Conservation (phyloP, 2,113 vertebrate species). For the Melanerpes aurifrons region DNA sequence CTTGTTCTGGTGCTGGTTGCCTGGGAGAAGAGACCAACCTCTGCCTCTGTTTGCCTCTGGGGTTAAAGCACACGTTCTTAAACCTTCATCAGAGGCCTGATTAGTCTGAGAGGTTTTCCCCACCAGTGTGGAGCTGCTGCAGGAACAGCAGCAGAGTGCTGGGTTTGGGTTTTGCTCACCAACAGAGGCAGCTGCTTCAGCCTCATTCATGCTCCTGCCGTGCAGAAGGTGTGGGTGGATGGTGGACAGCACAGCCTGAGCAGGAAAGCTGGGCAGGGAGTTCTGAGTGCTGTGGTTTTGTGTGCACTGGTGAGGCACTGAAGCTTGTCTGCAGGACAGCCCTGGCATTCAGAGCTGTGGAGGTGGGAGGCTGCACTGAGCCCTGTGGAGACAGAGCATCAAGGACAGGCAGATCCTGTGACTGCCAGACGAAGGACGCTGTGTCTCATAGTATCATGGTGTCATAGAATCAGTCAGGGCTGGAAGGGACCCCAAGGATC, state of each 20-base stretch:
- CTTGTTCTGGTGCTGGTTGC: too few species aligned
- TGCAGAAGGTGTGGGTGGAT: neutral
- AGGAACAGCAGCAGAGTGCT: neutral
- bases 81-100: neutral
- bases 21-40: too few species aligned
- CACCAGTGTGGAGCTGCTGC: neutral
- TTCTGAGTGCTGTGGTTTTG: neutral
- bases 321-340: neutral
- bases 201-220: neutral
- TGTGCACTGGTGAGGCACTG: neutral
- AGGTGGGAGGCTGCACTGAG: neutral
- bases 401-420: neutral
- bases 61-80: neutral
- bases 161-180: neutral
- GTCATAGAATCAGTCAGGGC: too few species aligned
- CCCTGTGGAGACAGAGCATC: neutral
- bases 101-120: neutral
- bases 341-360: neutral
- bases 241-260: neutral
- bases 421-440: neutral
- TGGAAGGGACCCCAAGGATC: too few species aligned
- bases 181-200: neutral
- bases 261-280: neutral
- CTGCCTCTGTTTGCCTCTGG: neutral
- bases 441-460: neutral